Conservation (phyloP, 2,888 invertebrate genomes). For the Eupithecia dodoneata region DNA sequence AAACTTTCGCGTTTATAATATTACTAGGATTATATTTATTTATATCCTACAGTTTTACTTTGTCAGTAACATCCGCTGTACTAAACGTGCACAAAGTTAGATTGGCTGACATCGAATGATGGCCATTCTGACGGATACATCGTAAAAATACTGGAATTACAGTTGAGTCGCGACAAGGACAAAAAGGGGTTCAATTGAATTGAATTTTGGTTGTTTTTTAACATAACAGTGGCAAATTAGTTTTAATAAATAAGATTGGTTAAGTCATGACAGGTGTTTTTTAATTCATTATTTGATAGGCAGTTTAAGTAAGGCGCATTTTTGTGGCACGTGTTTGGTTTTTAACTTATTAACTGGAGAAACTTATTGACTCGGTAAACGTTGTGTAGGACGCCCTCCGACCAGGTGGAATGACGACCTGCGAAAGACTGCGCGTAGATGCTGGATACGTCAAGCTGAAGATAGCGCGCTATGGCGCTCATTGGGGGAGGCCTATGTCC, state of each 20-base stretch:
- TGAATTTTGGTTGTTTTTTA: slow-evolving; percentile 25
- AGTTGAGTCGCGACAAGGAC: slow-evolving; percentile 48
- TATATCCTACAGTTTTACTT: slow-evolving; percentile 1
- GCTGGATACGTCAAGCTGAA: too few species aligned
- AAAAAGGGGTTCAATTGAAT: slow-evolving; percentile 38
- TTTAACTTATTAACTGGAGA: not conserved
- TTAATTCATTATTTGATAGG: not conserved
- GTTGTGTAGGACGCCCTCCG: too few species aligned
- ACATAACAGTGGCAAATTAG: not conserved
- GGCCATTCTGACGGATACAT: slow-evolving; percentile 64
- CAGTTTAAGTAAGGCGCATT: not conserved
- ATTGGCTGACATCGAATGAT: slow-evolving; percentile 73
- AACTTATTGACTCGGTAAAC: too few species aligned
- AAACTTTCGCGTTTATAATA: too few species aligned
- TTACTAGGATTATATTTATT: too few species aligned
- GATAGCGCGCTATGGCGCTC: too few species aligned
- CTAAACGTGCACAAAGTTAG: slow-evolving; percentile 74
- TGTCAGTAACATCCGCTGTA: slow-evolving; percentile 47
- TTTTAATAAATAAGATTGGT: not conserved
- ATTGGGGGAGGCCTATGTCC: too few species aligned
- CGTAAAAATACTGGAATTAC: slow-evolving; percentile 66
- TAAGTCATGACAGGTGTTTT: not conserved
- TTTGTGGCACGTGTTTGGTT: not conserved
- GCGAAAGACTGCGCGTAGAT: too few species aligned
- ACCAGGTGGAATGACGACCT: too few species aligned